phyloP scores from a whole-genome alignment of 1,140 invertebrate genomes.

The Mamestra configurata region DNA sequence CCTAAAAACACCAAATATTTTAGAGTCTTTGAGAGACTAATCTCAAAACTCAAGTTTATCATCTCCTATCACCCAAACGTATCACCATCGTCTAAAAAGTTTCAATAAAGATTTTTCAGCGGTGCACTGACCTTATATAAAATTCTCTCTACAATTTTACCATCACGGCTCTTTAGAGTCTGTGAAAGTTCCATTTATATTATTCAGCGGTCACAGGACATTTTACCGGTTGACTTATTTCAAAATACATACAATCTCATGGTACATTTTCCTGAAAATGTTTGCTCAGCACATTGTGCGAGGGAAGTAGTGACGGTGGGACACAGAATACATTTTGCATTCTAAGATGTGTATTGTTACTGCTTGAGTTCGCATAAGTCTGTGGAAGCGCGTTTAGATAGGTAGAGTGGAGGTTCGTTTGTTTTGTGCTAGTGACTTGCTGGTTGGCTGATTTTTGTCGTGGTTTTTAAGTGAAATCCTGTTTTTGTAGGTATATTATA shows the following conservation, averaged over 20 bases:
- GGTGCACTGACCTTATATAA: no score
- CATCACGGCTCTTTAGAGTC: background rate
- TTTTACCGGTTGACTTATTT: constrained; percentile 17
- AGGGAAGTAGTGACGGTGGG: background rate
- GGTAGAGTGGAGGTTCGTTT: background rate
- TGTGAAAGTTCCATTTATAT: constrained; percentile 25
- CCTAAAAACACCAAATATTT: no score
- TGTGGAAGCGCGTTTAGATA: background rate
- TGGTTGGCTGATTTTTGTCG: background rate
- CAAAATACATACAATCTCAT: constrained; percentile 11
- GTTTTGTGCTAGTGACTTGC: background rate
- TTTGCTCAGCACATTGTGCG: background rate
- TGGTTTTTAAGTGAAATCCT: no score
- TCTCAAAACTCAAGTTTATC: no score
- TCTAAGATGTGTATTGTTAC: constrained; percentile 12
- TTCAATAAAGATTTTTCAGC: no score
- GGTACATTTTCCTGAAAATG: constrained; percentile 4
- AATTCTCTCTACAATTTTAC: no score
- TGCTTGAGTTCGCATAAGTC: background rate
- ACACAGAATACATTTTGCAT: constrained; percentile 1
- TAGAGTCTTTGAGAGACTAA: no score
- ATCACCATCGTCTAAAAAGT: no score
- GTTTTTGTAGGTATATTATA: no score
- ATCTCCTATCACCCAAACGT: no score
- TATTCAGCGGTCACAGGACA: constrained; percentile 9